Evolutionary conservation across 2,797 vertebrate genomes (phyloP), one percentile per base, ranked within the genome.

Genomic region (Premnoplex brunnescens): DNA sequence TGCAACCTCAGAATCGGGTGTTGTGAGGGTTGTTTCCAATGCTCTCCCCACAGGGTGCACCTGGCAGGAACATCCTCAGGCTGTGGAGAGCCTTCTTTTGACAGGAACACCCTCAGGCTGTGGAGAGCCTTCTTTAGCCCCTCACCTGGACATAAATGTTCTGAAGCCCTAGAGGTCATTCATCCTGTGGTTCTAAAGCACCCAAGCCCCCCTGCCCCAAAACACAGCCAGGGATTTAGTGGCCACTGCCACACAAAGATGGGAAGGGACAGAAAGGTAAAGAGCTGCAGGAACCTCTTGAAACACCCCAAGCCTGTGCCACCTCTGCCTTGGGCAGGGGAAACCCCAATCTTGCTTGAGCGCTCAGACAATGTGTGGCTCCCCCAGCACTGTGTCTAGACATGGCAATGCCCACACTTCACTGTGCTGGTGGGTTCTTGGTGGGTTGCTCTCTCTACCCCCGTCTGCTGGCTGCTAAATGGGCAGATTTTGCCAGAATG

Each of bases 231-330:
- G 43, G 52, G 66, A 12, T 69, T 81, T 60, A 58, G 52, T 0
- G 0, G 46, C 52, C 0, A 0, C n/a, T 83, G 60, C 36, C 58
- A 23, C 0, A 1, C 36, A 36, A 37, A 46, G 39, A 28, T 3
- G 18, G 64, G 69, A 77, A 91, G 21, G 52, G 12, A 62, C 48
- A 76, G 63, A 46, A 75, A 51, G 20, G 13, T 9, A 11, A 55
- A 83, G 32, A 71, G 32, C 20, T 6, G 4, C 39, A 84, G 49
- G 43, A 68, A 41, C 8, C 14, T 88, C 46, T 52, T 49, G 18
- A 69, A 79, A 21, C 21, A 27, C 24, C 39, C 34, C 0, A 0
- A 94, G 28, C 28, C 49, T 46, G 4, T 62, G 41, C 8, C 39
- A 34, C 36, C 46, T 71, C 3, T 67, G 41, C 22, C 20, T 85